Base-by-base conservation (phyloP, 1,140 invertebrate genomes). In the Caenorhabditis briggsae region DNA sequence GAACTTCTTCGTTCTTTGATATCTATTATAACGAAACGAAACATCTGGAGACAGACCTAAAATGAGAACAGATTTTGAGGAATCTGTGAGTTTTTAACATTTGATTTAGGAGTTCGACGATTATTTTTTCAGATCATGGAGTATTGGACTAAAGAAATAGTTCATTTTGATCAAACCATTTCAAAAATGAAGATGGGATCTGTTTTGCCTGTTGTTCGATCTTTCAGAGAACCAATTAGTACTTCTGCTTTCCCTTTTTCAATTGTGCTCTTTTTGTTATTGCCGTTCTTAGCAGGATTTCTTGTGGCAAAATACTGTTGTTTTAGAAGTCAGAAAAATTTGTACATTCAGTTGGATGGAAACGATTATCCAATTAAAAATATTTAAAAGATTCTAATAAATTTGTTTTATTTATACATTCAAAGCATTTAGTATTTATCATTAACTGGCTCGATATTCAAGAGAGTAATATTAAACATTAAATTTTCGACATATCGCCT, bases 11-110 rank as follows among this genome's bases (percentile, higher is more conserved):
- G 18, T 70, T 43, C 43, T 70, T 43, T 23, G 41, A 70, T 6
- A 20, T 70, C 9, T 43, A 46, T 70, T 70, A n/a, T n/a, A n/a
- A n/a, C n/a, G 64, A 33, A 70, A 70, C 43, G 64, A 70, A 46
- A 70, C 64, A 18, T 18, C 64, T n/a, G 64, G 64, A 43, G 64
- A 8, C 43, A 70, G 64, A 46, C 64, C 64, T 1, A 11, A 18
- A 46, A 70, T 70, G 64, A 70, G 43, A 23, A 70, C 6, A 2
- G 18, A 70, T 70, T 70, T 70, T 18, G 64, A 70, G 64, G 5
- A 70, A 46, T 2, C 16, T 7, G 64, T 70, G 23, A 43, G 59
- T 58, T 58, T n/a, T 8, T 14, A 58, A 23, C 8, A 25, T 3
- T 9, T 5, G n/a, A 7, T 46, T 70, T 12, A 11, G 18, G 9